Base-by-base conservation (phyloP, 2,888 invertebrate genomes). In the Watsonalla cultraria region DNA sequence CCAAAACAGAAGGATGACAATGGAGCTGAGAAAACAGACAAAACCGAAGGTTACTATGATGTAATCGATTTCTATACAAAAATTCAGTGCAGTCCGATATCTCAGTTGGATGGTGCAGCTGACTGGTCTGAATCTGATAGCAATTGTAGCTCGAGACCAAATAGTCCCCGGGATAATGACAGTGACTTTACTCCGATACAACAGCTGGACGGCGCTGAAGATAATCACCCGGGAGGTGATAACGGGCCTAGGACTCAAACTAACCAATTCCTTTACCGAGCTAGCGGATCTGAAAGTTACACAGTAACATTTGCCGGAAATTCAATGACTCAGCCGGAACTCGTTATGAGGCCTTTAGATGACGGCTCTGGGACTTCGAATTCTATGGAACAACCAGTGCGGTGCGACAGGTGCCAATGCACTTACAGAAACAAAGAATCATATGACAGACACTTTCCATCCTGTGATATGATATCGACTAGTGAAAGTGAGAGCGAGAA, bases 351-450 rank as follows among this genome's bases (percentile, higher is more conserved):
- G 54, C 84, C 90, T 6, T 69, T 90, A 56, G 90, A 89, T 54
- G 90, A 91, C 52, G 77, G 74, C 35, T 73, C 82, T 35, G 74
- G 73, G 0, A 74, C 78, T 47, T 72, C 88, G 45, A 91, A 91
- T 49, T 90, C 91, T 53, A 90, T 92, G 46, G 95, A 95, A 66
- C 93, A 94, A 66, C 95, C 96, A 7, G 97, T 97, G 0, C 95
- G 96, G 69, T 98, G 98, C 81, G 94, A 95, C 65, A 93, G 96
- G 60, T 98, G 98, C 75, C 96, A 96, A 69, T 95, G 97, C 72
- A 96, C 96, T 2, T 97, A 96, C 72, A 92, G 96, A 68, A 96
- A 96, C 51, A 94, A 94, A 60, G 94, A 95, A 57, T 96, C 96
- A 53, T 97, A 95, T 72, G 94, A 96, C 68, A 91, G 96, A 47